Percentiles rank a stretch among this genome's conserved stretches.
Conservation (phyloP, 1,140 invertebrate species). For the Drosophila triauraria region DNA sequence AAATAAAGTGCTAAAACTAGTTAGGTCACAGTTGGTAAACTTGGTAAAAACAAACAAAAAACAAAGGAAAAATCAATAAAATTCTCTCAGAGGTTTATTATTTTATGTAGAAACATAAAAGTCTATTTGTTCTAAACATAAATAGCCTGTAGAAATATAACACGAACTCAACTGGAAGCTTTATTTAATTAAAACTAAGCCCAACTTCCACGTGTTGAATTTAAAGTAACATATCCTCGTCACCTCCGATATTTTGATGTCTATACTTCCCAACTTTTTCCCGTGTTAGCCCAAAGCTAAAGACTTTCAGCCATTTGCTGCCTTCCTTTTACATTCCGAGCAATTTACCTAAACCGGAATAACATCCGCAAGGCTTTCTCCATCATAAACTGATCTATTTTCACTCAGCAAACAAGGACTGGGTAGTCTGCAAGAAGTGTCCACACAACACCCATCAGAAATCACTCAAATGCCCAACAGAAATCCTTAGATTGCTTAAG, state of each 20-base stretch:
- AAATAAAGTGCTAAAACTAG: conserved; percentile 45
- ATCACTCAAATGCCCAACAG: conserved; percentile 48
- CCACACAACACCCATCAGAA: conserved; percentile 42
- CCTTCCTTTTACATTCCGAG: conserved; percentile 16
- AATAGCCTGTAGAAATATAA: too few species aligned
- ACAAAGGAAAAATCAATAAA: neutral
- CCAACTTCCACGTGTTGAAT: neutral
- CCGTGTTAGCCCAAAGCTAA: neutral
- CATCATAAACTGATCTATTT: conserved; percentile 42
- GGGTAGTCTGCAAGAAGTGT: neutral
- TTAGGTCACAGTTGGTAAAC: conserved; percentile 9
- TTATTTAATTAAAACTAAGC: neutral
- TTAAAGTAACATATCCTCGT: neutral
- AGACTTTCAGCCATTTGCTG: neutral
- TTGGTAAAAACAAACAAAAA: neutral
- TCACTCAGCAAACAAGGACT: conserved; percentile 30
- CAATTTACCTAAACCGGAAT: conserved; percentile 28
- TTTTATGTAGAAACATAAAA: neutral
- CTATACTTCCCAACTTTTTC: conserved; percentile 3
- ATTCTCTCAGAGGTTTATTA: neutral
- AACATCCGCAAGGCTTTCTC: conserved; percentile 15
- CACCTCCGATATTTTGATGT: neutral
- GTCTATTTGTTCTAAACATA: too few species aligned
- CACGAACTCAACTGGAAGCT: too few species aligned
- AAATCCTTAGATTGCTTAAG: conserved; percentile 62